These are phyloP conservation scores for Phyllostomus discolor DNA, from an alignment of 2,113 vertebrate species.

Conservation along the genomic window DNA sequence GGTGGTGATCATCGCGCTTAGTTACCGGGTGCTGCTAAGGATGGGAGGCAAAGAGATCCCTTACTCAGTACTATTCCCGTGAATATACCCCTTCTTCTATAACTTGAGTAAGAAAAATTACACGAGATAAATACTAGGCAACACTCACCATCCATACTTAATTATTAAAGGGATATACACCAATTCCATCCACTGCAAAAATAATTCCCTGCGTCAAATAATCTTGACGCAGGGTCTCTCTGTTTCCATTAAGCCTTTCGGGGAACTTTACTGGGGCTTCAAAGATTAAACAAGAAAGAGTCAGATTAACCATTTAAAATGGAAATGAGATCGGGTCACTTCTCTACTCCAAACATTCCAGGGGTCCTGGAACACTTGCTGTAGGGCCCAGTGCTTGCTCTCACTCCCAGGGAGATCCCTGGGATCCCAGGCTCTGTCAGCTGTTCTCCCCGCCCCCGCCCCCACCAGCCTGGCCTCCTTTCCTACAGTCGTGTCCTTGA, in stretches of 20 bases:
- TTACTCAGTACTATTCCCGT: not conserved
- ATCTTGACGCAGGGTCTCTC: not conserved
- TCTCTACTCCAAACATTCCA: constrained; percentile 5
- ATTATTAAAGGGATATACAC: constrained; percentile 6
- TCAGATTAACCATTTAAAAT: constrained; percentile 29
- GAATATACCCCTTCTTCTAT: not conserved
- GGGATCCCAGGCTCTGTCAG: not conserved
- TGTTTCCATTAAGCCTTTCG: constrained; percentile 36
- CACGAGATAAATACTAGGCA: constrained; percentile 25
- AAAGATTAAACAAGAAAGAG: constrained; percentile 53
- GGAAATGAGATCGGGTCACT: constrained; percentile 12
- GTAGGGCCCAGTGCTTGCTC: not conserved
- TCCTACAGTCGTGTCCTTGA: not conserved
- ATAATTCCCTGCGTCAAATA: not conserved
- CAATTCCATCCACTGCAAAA: not conserved
- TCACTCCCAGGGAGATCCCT: not conserved
- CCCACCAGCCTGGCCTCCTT: not conserved
- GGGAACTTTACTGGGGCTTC: constrained; percentile 43
- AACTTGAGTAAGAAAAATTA: constrained; percentile 25
- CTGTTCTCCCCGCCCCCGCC: not conserved
- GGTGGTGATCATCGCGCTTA: not conserved
- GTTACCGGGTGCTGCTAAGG: not conserved
- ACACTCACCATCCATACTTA: not conserved
- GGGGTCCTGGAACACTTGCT: not conserved
- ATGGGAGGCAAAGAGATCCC: not conserved